Evolutionary conservation across 92 coral and sea anemone genomes (phyloP).

Genomic region (Scolanthus callimorphus): DNA sequence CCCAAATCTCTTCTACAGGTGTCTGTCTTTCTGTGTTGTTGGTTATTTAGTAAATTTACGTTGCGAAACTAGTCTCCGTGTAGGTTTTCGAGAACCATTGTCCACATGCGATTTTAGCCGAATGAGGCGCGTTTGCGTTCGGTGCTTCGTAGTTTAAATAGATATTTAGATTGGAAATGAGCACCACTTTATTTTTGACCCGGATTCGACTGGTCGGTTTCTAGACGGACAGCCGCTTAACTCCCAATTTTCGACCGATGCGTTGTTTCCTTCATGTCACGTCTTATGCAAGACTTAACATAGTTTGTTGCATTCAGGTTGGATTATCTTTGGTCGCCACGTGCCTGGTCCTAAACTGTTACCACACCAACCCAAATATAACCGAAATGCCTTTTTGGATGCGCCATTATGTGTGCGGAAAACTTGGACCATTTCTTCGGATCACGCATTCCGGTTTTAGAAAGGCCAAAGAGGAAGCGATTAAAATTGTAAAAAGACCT

Average conservation of each 20-base stretch:
- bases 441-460: constrained; percentile 19
- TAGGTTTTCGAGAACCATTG: not conserved
- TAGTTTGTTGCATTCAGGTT: constrained; percentile 34
- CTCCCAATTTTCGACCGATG: too few relatives aligned
- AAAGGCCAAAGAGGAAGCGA: not conserved
- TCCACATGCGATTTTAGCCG: not conserved
- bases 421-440: constrained; percentile 65
- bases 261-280: too few relatives aligned
- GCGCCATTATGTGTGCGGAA: constrained; percentile 52
- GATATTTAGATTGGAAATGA: not conserved
- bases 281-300: too few relatives aligned
- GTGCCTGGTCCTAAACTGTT: constrained; percentile 72
- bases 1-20: not conserved
- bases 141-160: not conserved
- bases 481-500: constrained; percentile 3
- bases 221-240: not conserved
- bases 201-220: not conserved
- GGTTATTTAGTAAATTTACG: not conserved
- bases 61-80: not conserved
- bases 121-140: not conserved
- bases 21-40: not conserved
- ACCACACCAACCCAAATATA: constrained; percentile 77
- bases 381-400: constrained; percentile 91
- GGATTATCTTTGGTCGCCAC: constrained; percentile 91
- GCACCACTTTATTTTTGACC: not conserved